A percentile compares a stretch with the other conserved stretches of the same genome.
phyloP scores from a whole-genome alignment of 1,140 invertebrate species.

The Brachionus koreanus region DNA sequence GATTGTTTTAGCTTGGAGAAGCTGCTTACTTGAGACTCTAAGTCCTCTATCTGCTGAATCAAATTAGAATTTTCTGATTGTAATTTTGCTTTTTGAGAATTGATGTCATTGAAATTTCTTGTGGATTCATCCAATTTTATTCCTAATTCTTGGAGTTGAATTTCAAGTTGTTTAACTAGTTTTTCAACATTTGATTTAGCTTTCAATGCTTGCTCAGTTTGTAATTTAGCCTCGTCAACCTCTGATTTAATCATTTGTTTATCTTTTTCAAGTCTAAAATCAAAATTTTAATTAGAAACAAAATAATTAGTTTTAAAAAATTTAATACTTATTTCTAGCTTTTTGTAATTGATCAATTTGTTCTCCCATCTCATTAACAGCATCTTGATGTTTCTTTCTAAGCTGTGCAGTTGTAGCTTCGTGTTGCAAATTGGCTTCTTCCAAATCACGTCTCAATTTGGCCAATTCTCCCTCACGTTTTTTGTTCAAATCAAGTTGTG shows the following conservation, averaged over 20 bases:
- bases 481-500: too few species aligned
- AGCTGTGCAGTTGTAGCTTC: too few species aligned
- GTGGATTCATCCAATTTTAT: conserved; percentile 83
- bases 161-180: conserved; percentile 90
- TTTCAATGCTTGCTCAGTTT: conserved; percentile 78
- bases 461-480: too few species aligned
- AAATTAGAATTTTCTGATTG: conserved; percentile 59
- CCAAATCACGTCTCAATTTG: too few species aligned
- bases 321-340: too few species aligned
- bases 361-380: too few species aligned
- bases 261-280: conserved; percentile 65
- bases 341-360: conserved; percentile 83
- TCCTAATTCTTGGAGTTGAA: conserved; percentile 96
- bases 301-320: too few species aligned
- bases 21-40: conserved; percentile 29
- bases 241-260: conserved; percentile 71
- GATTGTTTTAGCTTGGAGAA: conserved; percentile 16
- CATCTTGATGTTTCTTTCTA: too few species aligned
- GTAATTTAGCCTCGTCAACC: conserved; percentile 82
- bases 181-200: conserved; percentile 99
- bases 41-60: conserved; percentile 16
- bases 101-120: conserved; percentile 66
- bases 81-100: conserved; percentile 88
- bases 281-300: too few species aligned
- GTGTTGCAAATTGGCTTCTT: too few species aligned